Base-by-base conservation (phyloP, 2,888 invertebrate species). In the Bellardia bayeri region DNA sequence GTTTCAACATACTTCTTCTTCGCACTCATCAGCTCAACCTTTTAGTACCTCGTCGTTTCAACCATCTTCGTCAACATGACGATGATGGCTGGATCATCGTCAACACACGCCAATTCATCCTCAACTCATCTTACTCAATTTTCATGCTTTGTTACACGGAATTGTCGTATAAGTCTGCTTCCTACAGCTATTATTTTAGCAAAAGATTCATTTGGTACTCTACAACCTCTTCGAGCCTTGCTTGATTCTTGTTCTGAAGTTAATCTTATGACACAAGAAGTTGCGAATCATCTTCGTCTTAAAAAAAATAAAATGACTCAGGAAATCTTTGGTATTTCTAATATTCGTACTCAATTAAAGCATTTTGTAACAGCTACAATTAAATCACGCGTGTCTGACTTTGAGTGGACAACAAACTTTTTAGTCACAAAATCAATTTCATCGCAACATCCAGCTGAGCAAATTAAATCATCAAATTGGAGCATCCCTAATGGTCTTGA, bases 331-430 rank as follows among this genome's bases (percentile, higher is more conserved):
- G 68, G 23, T 23, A 23, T 23, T 23, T 23, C 23, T 1, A 23
- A 79, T 14, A 79, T 79, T n/a, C 49, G 45, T 2, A 68, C 66
- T 33, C 51, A 78, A 78, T 30, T 74, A 14, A 58, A 33, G 56
- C 54, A 40, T 14, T 51, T 23, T 11, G 37, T 76, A 3, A 76
- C 75, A 14, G 51, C 51, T n/a, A 64, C 51, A 14, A 14, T 76
- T 16, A 51, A 40, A 64, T 76, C 64, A 23, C 51, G 76, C 2
- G 30, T 64, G 1, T 76, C 63, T 3, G n/a, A 76, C 2, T 76
- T 64, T 45, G 61, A 86, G 40, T 84, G 69, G 33, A 58, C 81
- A 7, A 54, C 82, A 2, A 23, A 9, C 5, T 87, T 87, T 74
- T 16, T 40, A 0, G 66, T 89, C 3, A 84, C 68, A 1, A 86